Base-by-base conservation (phyloP, 2,888 invertebrate genomes). In the Aleiodes alternator region DNA sequence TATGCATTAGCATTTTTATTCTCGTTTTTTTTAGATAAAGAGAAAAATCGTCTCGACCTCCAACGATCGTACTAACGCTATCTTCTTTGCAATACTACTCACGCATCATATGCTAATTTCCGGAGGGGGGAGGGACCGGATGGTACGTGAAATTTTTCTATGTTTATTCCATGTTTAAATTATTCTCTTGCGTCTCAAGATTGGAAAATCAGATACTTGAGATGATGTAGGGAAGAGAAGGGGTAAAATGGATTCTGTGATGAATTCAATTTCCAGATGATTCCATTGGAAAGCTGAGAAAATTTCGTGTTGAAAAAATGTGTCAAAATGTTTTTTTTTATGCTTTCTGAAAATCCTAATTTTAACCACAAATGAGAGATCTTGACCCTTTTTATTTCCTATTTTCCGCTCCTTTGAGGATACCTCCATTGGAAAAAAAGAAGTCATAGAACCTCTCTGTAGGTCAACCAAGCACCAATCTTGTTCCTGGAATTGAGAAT, bases 1-100 rank as follows among this genome's bases (percentile, higher is more conserved):
- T 50, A 66, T 50, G 48, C 66, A 66, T 66, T 66, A 66, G 66
- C 66, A 66, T 66, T 66, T 66, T 66, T 66, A 66, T 66, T 48
- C 23, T 66, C 50, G 14, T 50, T 66, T 50, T 66, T 66, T 50
- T 66, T 66, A 50, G 61, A 66, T 66, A 66, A 66, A 66, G 50
- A 53, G 53, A 66, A 66, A 23, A 48, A 66, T 31, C 23, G 23
- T 50, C 50, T 66, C 50, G 50, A 50, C 29, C 50, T 66, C 29
- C 50, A 12, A 66, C 66, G 48, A 50, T 66, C 66, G 12, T 66
- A 12, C 48, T 14, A 29, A 61, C 38, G 50, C 48, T 23, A 50
- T 66, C 66, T 29, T 23, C 50, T 66, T 66, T 66, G 50, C 66
- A 50, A 50, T 66, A 66, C 66, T 50, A 66, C 66, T 66, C 66